A percentile compares a stretch with the other conserved stretches of the same genome.
phyloP scores from a whole-genome alignment of 1,140 invertebrate genomes.

The Dreissena rostriformis region DNA sequence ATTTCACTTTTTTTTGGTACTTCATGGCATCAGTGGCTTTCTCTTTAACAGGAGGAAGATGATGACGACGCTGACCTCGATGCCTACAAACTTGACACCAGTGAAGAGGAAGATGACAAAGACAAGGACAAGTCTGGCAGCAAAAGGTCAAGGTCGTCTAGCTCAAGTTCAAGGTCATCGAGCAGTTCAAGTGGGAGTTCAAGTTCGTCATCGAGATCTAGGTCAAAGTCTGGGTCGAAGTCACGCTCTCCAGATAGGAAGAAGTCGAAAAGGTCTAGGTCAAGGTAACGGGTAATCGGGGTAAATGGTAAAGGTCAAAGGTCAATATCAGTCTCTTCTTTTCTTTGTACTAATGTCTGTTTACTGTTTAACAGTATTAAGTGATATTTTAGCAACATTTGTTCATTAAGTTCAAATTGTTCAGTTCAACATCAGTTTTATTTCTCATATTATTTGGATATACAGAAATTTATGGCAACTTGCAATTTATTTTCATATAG shows the following conservation, averaged over 20 bases:
- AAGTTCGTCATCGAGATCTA: slow-evolving; percentile 3
- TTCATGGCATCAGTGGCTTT: too few relatives aligned
- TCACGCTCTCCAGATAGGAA: slow-evolving; percentile 31
- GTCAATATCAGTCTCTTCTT: slow-evolving; percentile 38
- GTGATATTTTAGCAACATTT: background rate
- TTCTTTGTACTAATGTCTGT: background rate
- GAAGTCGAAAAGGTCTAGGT: slow-evolving; percentile 52
- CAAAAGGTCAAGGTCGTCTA: slow-evolving; percentile 45
- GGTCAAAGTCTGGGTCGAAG: slow-evolving; percentile 23
- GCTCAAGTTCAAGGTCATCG: slow-evolving; percentile 52
- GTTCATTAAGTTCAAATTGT: background rate
- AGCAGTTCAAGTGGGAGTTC: slow-evolving; percentile 24
- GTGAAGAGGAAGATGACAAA: slow-evolving; percentile 47
- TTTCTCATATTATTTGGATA: background rate
- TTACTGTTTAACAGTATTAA: background rate
- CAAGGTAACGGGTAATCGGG: slow-evolving; percentile 60
- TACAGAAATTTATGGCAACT: background rate
- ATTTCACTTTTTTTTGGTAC: too few relatives aligned
- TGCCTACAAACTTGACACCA: slow-evolving; percentile 90
- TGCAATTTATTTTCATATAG: too few relatives aligned
- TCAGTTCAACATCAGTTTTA: background rate
- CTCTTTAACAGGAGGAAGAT: slow-evolving; percentile 37
- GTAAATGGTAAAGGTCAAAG: slow-evolving; percentile 57
- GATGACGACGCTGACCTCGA: slow-evolving; percentile 85
- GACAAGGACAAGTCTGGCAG: slow-evolving; percentile 23